Evolutionary conservation across 2,797 vertebrate genomes (phyloP).

Genomic region (Sciurus vulgaris): DNA sequence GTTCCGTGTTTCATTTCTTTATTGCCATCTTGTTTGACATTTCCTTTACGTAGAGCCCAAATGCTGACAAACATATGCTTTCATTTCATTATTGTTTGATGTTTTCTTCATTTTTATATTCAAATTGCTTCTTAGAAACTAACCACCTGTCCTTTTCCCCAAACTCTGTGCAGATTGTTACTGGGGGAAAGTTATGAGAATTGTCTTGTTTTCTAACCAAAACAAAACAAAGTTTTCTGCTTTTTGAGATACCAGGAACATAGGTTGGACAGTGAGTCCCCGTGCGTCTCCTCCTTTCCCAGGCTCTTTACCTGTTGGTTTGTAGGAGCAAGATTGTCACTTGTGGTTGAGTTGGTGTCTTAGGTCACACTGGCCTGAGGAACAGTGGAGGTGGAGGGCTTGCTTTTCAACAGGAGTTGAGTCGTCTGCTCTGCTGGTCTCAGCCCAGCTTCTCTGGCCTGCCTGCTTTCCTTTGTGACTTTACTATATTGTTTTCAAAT

Average conservation of each 20-base stretch:
- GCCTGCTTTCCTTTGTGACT: not conserved
- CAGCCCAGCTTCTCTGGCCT: not conserved
- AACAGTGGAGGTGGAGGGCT: not conserved
- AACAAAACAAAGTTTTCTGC: not conserved
- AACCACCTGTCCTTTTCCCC: not conserved
- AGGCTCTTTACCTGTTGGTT: not conserved
- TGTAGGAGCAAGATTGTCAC: not conserved
- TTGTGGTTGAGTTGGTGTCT: not conserved
- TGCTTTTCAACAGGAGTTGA: not conserved
- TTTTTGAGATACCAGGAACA: not conserved
- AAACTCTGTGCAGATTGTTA: not conserved
- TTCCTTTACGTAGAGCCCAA: not conserved
- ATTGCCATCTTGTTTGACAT: not conserved
- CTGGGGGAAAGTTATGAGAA: not conserved
- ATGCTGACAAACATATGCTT: not conserved
- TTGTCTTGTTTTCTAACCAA: not conserved
- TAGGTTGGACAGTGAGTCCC: not conserved
- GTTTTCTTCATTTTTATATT: not conserved
- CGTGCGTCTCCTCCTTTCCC: not conserved
- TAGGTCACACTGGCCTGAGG: not conserved
- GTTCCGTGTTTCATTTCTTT: not conserved
- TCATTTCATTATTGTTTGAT: not conserved
- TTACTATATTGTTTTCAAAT: not conserved
- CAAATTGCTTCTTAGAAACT: not conserved
- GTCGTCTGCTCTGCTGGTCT: not conserved